Evolutionary conservation across 2,797 vertebrate genomes (phyloP).

Genomic region (Momotus momota): DNA sequence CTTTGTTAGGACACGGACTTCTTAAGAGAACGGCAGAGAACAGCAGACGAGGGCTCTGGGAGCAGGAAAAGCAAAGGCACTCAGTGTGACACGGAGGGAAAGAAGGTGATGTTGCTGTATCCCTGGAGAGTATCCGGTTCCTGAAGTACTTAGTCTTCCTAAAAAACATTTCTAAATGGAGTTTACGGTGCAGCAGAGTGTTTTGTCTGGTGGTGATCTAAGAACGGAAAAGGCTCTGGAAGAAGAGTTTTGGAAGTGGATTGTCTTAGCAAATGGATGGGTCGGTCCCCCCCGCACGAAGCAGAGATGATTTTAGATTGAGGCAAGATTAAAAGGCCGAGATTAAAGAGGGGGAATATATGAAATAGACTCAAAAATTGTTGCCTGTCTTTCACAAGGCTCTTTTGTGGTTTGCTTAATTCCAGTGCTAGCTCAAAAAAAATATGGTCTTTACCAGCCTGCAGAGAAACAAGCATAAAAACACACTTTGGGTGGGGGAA

Average conservation of each 20-base stretch:
- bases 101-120: neutral
- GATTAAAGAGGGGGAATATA: slow-evolving; percentile 82
- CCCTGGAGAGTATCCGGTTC: neutral
- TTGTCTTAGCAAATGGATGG: slow-evolving; percentile 48
- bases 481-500: slow-evolving; percentile 69
- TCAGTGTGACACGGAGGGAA: neutral
- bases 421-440: slow-evolving; percentile 75
- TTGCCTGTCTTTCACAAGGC: slow-evolving; percentile 79
- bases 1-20: neutral
- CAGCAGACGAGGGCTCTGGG: neutral
- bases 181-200: neutral
- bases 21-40: neutral
- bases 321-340: slow-evolving; percentile 84
- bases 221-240: slow-evolving; percentile 33
- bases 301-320: slow-evolving; percentile 75
- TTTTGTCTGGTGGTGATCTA: neutral
- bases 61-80: neutral
- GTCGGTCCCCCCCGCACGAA: neutral
- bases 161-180: neutral
- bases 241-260: slow-evolving; percentile 39
- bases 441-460: slow-evolving; percentile 76
- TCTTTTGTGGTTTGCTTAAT: slow-evolving; percentile 85
- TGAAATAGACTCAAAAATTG: slow-evolving; percentile 80
- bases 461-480: slow-evolving; percentile 72
- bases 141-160: neutral